phyloP scores from a whole-genome alignment of 2,888 invertebrate species.

The Nomada lathburiana region DNA sequence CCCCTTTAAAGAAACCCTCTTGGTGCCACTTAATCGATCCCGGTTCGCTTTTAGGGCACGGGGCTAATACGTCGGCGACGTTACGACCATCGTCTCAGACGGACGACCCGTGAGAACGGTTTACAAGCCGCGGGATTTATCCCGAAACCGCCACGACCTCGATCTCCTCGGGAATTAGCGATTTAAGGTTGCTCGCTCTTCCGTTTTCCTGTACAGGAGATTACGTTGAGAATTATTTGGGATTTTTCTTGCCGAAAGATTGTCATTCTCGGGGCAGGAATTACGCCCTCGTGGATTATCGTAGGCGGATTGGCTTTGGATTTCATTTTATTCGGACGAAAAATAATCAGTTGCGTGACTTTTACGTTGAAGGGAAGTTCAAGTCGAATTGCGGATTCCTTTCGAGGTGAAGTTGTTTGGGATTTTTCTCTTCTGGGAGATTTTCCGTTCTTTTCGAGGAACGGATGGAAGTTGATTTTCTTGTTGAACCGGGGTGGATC shows the following conservation, averaged over 20 bases:
- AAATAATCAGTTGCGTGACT: too few species aligned
- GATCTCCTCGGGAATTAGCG: conserved; percentile 35
- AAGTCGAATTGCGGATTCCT: too few species aligned
- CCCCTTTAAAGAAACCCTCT: conserved; percentile 71
- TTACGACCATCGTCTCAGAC: conserved; percentile 29
- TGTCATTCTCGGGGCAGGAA: neutral
- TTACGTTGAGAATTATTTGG: neutral
- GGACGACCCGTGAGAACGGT: conserved; percentile 31
- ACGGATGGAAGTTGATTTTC: too few species aligned
- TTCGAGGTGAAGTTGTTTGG: neutral
- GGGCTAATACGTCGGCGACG: conserved; percentile 42
- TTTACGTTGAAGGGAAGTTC: too few species aligned
- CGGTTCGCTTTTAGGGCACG: conserved; percentile 60
- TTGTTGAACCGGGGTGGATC: too few species aligned
- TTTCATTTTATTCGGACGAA: neutral
- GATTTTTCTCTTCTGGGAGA: neutral
- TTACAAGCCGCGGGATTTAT: conserved; percentile 49
- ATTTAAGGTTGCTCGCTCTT: neutral
- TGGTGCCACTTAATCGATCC: conserved; percentile 72
- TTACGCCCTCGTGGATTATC: neutral
- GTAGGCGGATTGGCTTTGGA: neutral
- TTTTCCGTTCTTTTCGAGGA: too few species aligned
- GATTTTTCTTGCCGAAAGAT: neutral
- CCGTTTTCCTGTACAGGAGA: neutral
- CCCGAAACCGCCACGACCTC: conserved; percentile 22